Evolutionary conservation across 2,797 vertebrate species (phyloP).

Genomic region (Agapornis canus): DNA sequence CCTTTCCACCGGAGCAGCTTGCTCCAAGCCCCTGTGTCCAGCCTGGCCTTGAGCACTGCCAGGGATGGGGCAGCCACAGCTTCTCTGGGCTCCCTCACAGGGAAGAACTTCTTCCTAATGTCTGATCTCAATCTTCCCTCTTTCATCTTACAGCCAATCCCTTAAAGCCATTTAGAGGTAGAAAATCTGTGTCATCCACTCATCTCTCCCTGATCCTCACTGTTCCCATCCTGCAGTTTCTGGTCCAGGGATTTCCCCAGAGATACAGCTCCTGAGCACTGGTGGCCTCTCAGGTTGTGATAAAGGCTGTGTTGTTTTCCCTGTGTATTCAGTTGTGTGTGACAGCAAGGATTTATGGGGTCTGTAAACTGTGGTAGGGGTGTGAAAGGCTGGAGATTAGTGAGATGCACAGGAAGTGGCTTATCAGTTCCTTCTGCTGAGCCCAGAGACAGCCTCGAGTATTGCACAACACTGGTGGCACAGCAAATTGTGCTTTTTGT

Average conservation of each 20-base stretch:
- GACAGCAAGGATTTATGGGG: accelerated
- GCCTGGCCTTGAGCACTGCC: not conserved
- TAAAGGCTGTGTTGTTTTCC: accelerated
- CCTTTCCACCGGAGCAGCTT: not conserved
- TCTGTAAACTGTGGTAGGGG: not conserved
- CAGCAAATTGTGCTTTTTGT: slow-evolving; percentile 27
- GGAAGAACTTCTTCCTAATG: not conserved
- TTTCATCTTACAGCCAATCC: not conserved
- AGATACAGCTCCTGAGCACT: accelerated
- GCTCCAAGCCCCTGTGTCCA: not conserved
- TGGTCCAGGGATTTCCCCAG: not conserved
- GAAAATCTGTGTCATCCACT: not conserved
- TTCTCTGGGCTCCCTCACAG: not conserved
- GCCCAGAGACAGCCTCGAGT: not conserved
- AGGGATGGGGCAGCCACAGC: not conserved
- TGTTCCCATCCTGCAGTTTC: accelerated
- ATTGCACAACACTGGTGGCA: not conserved
- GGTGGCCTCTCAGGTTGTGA: not conserved
- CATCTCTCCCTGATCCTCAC: not conserved
- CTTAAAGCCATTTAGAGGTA: not conserved
- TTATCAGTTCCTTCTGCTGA: not conserved
- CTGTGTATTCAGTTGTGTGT: accelerated
- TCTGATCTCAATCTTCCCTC: not conserved
- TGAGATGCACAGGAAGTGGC: not conserved
- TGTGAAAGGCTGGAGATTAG: not conserved